Conservation (phyloP, 2,888 invertebrate species). For the Baccha elongata region DNA sequence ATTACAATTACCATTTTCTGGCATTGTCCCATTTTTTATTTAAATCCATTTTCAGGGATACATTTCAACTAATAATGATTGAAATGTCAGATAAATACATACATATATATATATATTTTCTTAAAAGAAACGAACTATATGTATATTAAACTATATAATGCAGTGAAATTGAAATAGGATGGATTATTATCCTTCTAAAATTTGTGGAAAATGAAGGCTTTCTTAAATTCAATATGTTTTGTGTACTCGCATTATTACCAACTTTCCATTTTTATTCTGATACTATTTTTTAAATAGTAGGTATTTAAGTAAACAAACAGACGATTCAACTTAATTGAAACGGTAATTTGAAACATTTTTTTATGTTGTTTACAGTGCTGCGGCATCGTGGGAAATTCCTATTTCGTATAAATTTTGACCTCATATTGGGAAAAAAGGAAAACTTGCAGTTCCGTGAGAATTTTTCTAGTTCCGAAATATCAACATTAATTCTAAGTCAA, state of each 20-base stretch:
- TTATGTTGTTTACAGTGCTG: too few species aligned
- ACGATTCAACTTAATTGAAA: too few species aligned
- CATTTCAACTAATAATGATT: constrained; percentile 5
- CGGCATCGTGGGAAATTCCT: too few species aligned
- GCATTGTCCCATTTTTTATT: constrained; percentile 2
- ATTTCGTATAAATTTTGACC: too few species aligned
- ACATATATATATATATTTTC: neutral
- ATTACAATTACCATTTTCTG: constrained; percentile 13
- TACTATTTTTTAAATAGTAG: too few species aligned
- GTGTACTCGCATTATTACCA: constrained; percentile 23
- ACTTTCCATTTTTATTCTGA: too few species aligned
- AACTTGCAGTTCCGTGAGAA: too few species aligned
- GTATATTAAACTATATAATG: constrained; percentile 14
- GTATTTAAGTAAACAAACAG: too few species aligned
- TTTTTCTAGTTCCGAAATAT: too few species aligned
- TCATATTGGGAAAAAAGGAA: too few species aligned
- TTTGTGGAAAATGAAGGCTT: neutral
- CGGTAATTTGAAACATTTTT: too few species aligned
- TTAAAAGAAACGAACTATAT: neutral
- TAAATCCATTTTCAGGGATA: constrained; percentile 3
- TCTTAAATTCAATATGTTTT: neutral
- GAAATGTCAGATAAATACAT: constrained; percentile 7
- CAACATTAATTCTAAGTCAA: too few species aligned
- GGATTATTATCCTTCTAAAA: constrained; percentile 2
- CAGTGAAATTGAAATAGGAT: constrained; percentile 15